These are phyloP conservation scores for Doris montereyensis DNA, from an alignment of 2,888 invertebrate species.

Conservation along the genomic window DNA sequence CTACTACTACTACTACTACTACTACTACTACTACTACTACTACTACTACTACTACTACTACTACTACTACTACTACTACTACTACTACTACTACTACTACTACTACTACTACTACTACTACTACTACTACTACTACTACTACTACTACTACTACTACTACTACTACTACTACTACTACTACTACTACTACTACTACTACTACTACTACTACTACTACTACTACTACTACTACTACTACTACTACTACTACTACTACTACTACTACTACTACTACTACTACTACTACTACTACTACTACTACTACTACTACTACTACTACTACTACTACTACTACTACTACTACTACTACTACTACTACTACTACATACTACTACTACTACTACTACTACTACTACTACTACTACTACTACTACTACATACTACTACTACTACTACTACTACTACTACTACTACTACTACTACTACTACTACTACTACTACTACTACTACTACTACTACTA, in stretches of 20 bases:
- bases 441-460: background rate
- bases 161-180: slow-evolving; percentile 26
- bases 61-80: slow-evolving; percentile 29
- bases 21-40: slow-evolving; percentile 25
- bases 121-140: slow-evolving; percentile 18
- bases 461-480: background rate
- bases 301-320: too few species aligned
- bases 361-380: background rate
- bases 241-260: slow-evolving; percentile 28
- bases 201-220: slow-evolving; percentile 29
- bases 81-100: slow-evolving; percentile 31
- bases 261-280: slow-evolving; percentile 30
- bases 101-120: slow-evolving; percentile 31
- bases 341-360: background rate
- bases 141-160: slow-evolving; percentile 24
- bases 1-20: slow-evolving; percentile 25
- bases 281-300: too few species aligned
- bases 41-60: slow-evolving; percentile 27
- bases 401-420: background rate
- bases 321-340: too few species aligned
- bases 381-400: background rate
- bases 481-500: slow-evolving; percentile 18
- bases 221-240: slow-evolving; percentile 29
- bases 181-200: slow-evolving; percentile 26
- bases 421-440: background rate